These are phyloP conservation scores for Siphamia tubifer DNA, from an alignment of 2,113 vertebrate species.

Conservation along the genomic window DNA sequence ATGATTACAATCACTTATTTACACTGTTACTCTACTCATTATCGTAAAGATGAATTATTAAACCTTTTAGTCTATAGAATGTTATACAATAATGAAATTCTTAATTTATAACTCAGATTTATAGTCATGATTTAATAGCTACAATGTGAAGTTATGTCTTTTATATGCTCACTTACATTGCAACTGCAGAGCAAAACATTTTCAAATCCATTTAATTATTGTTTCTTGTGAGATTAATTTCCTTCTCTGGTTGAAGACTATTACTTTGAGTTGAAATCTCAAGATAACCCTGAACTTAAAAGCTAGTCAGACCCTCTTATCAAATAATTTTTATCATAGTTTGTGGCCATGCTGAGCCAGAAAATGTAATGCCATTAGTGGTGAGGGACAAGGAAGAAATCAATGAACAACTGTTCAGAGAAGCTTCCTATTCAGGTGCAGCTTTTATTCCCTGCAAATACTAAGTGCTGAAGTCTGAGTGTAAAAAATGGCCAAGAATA, in stretches of 20 bases:
- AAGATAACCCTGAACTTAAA: background rate
- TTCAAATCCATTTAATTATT: background rate
- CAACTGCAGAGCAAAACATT: background rate
- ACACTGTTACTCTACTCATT: too few species aligned
- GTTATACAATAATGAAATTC: too few species aligned
- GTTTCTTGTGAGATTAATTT: background rate
- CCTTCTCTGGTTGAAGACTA: background rate
- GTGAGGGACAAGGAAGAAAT: constrained; percentile 81
- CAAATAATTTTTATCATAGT: constrained; percentile 8
- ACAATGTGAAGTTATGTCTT: too few species aligned
- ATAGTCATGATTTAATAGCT: too few species aligned
- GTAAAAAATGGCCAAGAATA: constrained; percentile 50
- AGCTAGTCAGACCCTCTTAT: background rate
- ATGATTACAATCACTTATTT: too few species aligned
- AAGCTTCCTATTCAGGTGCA: constrained; percentile 81
- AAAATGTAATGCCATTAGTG: constrained; percentile 82
- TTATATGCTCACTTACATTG: too few species aligned
- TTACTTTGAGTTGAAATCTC: background rate
- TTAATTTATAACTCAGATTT: too few species aligned
- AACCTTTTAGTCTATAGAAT: too few species aligned
- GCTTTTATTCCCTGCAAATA: constrained; percentile 80
- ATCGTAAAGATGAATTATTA: too few species aligned
- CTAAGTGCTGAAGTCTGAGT: constrained; percentile 64
- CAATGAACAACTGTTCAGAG: constrained; percentile 82
- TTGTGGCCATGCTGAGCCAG: constrained; percentile 36